A percentile compares a stretch with the other conserved stretches of the same genome.
phyloP scores from a whole-genome alignment of 1,140 invertebrate genomes.

The Trichogramma pretiosum region DNA sequence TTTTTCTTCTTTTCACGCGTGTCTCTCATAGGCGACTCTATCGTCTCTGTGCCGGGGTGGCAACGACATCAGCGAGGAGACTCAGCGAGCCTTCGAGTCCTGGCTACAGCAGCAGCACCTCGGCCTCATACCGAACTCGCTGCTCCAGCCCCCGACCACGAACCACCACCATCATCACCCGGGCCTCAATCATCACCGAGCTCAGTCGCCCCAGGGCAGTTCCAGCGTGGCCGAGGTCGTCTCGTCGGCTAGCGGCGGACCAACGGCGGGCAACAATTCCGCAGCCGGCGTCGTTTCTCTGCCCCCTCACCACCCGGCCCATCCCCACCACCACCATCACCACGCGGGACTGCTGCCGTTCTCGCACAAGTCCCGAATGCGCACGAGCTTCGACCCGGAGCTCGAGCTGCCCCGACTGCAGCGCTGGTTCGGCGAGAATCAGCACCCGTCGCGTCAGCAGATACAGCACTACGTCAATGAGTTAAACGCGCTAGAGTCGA shows the following conservation, averaged over 20 bases:
- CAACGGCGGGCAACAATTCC: too few species aligned
- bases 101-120: constrained; percentile 49
- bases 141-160: constrained; percentile 39
- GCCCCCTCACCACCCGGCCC: not conserved
- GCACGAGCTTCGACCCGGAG: constrained; percentile 91
- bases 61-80: constrained; percentile 65
- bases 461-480: constrained; percentile 93
- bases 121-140: constrained; percentile 46
- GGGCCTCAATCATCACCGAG: constrained; percentile 31
- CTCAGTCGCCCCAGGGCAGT: constrained; percentile 26
- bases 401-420: constrained; percentile 89
- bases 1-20: constrained; percentile 27
- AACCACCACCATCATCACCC: constrained; percentile 36
- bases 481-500: constrained; percentile 82
- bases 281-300: not conserved
- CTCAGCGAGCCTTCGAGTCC: constrained; percentile 64
- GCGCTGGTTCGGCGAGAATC: constrained; percentile 91
- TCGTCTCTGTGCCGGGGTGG: constrained; percentile 66
- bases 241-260: constrained; percentile 19
- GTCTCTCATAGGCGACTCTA: constrained; percentile 56
- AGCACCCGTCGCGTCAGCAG: constrained; percentile 87
- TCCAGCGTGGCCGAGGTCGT: constrained; percentile 26
- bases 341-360: constrained; percentile 65
- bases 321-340: constrained; percentile 38
- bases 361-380: constrained; percentile 84